Conservation (phyloP, 2,797 vertebrate species). For the Selene dorsalis region DNA sequence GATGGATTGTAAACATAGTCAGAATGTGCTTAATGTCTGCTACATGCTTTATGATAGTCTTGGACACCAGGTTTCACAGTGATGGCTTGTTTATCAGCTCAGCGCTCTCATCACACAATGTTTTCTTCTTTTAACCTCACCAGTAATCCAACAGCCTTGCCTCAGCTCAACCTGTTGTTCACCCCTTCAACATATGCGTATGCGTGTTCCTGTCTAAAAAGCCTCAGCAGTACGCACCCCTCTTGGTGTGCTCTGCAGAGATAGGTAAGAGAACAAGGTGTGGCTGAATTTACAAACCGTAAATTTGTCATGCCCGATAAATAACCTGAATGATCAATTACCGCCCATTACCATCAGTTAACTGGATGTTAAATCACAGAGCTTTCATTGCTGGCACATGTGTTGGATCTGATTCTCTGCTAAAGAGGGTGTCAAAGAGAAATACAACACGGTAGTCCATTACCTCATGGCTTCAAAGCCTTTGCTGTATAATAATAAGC, state of each 20-base stretch:
- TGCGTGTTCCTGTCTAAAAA: slow-evolving; percentile 43
- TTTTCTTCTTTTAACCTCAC: slow-evolving; percentile 33
- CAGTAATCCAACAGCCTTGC: slow-evolving; percentile 38
- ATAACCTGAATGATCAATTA: slow-evolving; percentile 55
- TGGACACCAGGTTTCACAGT: slow-evolving; percentile 28
- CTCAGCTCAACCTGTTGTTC: slow-evolving; percentile 12
- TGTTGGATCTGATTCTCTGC: slow-evolving; percentile 50
- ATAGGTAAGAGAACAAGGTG: slow-evolving; percentile 34
- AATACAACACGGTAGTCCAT: slow-evolving; percentile 56
- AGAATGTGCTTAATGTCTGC: slow-evolving; percentile 27
- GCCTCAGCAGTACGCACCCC: slow-evolving; percentile 34
- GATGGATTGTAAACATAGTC: slow-evolving; percentile 51
- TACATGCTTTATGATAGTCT: slow-evolving; percentile 45
- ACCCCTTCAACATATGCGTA: slow-evolving; percentile 7
- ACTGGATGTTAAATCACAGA: slow-evolving; percentile 52
- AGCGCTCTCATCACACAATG: slow-evolving; percentile 10
- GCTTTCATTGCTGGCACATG: slow-evolving; percentile 50
- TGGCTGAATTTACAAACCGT: slow-evolving; percentile 42
- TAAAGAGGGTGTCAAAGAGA: slow-evolving; percentile 48
- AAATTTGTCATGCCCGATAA: slow-evolving; percentile 51
- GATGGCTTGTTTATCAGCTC: slow-evolving; percentile 30
- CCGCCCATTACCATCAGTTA: slow-evolving; percentile 42
- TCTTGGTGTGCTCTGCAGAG: slow-evolving; percentile 26
- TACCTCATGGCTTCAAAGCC: slow-evolving; percentile 44
- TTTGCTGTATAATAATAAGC: slow-evolving; percentile 38